Evolutionary conservation across 2,888 invertebrate species (phyloP).

Genomic region (Drosophila aldrichi): DNA sequence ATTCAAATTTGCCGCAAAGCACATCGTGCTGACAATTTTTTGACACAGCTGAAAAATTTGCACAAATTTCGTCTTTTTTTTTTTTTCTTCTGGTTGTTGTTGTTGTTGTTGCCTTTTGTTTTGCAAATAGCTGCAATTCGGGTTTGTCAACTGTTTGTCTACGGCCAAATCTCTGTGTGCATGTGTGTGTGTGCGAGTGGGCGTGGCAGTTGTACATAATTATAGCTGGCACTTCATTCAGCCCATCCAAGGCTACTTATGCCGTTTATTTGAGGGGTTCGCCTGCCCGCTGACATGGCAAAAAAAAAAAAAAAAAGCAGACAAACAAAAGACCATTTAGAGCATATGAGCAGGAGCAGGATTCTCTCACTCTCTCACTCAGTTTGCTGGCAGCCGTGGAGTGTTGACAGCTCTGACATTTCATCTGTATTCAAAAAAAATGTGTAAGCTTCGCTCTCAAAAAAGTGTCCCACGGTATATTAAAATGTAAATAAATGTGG

Average conservation of each 20-base stretch:
- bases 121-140: conserved; percentile 68
- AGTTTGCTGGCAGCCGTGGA: background rate
- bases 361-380: conserved; percentile 12
- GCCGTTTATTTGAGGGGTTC: conserved; percentile 2
- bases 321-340: conserved; percentile 42
- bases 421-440: conserved; percentile 54
- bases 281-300: conserved; percentile 33
- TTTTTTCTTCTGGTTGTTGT: conserved; percentile 1
- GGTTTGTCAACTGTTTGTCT: conserved; percentile 61
- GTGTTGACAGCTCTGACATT: conserved; percentile 61
- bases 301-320: background rate
- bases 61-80: conserved; percentile 61
- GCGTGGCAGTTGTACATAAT: conserved; percentile 73
- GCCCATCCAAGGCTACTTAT: conserved; percentile 62
- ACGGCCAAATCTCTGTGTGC: conserved; percentile 22
- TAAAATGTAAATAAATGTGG: conserved; percentile 12
- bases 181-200: conserved; percentile 33
- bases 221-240: conserved; percentile 69
- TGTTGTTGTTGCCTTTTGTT: conserved; percentile 45
- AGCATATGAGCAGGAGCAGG: conserved; percentile 17
- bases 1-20: conserved; percentile 64
- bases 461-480: conserved; percentile 15
- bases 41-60: conserved; percentile 81
- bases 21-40: conserved; percentile 75
- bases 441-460: conserved; percentile 17